phyloP scores from a whole-genome alignment of 2,113 vertebrate genomes.

The Girardinichthys multiradiatus region DNA sequence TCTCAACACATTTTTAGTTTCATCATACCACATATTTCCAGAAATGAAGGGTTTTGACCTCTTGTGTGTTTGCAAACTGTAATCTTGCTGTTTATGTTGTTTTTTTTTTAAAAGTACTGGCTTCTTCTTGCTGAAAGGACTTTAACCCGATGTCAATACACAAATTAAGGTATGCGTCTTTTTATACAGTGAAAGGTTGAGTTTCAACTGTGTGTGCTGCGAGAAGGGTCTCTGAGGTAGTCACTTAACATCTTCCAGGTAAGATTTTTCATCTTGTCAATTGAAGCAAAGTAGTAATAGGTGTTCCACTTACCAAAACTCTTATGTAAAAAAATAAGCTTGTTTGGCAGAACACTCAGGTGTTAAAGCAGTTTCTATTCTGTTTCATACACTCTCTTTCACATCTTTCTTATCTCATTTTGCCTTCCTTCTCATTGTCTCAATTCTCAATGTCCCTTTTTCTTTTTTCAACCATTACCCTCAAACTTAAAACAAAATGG shows the following conservation, averaged over 20 bases:
- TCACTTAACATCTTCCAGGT: constrained; percentile 67
- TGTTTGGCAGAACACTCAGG: constrained; percentile 53
- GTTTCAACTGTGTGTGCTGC: constrained; percentile 20
- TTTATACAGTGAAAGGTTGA: not conserved
- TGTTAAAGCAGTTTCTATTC: constrained; percentile 72
- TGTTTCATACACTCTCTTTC: constrained; percentile 22
- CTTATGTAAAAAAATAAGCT: constrained; percentile 64
- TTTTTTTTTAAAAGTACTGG: too few relatives aligned
- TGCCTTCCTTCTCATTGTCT: not conserved
- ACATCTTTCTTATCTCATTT: not conserved
- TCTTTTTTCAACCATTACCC: constrained; percentile 10
- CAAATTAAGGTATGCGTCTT: too few relatives aligned
- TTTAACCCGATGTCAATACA: too few relatives aligned
- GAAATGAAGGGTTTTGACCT: too few relatives aligned
- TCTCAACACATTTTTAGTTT: too few relatives aligned
- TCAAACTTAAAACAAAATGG: not conserved
- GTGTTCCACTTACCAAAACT: constrained; percentile 55
- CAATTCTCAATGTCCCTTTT: not conserved
- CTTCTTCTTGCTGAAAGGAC: too few relatives aligned
- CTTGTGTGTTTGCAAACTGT: too few relatives aligned
- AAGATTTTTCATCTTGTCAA: constrained; percentile 71
- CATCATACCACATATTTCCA: too few relatives aligned
- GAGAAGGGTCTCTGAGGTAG: constrained; percentile 41
- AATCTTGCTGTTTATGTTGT: too few relatives aligned
- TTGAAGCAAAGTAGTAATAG: constrained; percentile 55